Conservation (phyloP, 2,888 invertebrate genomes). For the Diadegma fenestrale region DNA sequence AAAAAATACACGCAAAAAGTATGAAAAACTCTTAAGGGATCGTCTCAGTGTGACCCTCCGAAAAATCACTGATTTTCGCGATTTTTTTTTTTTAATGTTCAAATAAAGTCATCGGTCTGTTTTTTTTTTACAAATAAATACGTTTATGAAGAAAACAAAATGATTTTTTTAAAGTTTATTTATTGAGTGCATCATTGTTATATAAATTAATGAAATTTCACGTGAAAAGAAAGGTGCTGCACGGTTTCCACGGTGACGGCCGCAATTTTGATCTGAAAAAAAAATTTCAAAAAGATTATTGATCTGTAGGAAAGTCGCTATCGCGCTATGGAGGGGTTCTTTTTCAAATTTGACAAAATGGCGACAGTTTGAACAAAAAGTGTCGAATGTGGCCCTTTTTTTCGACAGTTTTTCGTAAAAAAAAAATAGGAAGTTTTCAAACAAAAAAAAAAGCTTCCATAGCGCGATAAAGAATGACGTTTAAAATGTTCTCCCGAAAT, state of each 20-base stretch:
- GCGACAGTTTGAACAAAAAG: not conserved
- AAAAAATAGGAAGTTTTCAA: not conserved
- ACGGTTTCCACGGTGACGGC: conserved; percentile 3
- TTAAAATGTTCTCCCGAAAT: not conserved
- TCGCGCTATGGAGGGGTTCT: conserved; percentile 34
- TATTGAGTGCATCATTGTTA: not conserved
- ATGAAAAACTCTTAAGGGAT: no score
- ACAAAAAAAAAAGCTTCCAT: not conserved
- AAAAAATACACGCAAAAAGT: no score
- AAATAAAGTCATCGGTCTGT: conserved; percentile 29
- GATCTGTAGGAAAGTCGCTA: conserved; percentile 34
- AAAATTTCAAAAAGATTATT: conserved; percentile 41
- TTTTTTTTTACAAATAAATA: conserved; percentile 16
- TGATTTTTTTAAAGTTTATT: conserved; percentile 9
- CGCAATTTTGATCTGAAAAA: conserved; percentile 35
- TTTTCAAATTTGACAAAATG: not conserved
- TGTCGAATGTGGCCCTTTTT: not conserved
- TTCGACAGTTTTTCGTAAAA: not conserved
- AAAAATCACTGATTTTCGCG: conserved; percentile 31
- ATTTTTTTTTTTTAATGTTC: not conserved
- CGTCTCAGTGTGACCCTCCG: conserved; percentile 27
- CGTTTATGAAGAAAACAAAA: conserved; percentile 6
- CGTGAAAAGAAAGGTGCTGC: conserved; percentile 10
- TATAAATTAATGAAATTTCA: conserved; percentile 4
- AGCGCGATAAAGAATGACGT: conserved; percentile 3